A percentile compares a stretch with the other conserved stretches of the same genome.
phyloP scores from a whole-genome alignment of 2,888 invertebrate genomes.

The Rhamnusium bicolor region DNA sequence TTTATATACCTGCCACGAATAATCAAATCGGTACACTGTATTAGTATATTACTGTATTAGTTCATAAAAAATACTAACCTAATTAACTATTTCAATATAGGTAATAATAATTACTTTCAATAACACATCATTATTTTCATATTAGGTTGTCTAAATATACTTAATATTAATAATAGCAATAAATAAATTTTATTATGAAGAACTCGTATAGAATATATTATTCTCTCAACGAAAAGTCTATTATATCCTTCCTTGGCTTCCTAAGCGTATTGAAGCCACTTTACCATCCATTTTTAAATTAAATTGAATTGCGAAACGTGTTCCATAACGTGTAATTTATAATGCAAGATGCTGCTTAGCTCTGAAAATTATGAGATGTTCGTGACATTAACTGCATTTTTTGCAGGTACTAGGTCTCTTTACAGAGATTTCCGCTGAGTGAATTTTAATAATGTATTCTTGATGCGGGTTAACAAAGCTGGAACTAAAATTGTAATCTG shows the following conservation, averaged over 20 bases:
- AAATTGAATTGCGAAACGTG: slow-evolving; percentile 39
- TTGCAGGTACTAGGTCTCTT: slow-evolving; percentile 22
- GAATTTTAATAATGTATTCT: slow-evolving; percentile 16
- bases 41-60: no score
- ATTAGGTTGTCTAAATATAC: no score
- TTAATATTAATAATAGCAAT: no score
- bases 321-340: slow-evolving; percentile 39
- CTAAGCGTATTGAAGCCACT: slow-evolving; percentile 22
- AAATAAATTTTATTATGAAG: neutral
- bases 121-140: no score
- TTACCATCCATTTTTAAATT: slow-evolving; percentile 26
- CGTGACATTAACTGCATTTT: slow-evolving; percentile 49
- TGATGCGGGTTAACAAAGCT: neutral
- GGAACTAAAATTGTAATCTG: neutral
- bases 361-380: slow-evolving; percentile 45
- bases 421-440: slow-evolving; percentile 1
- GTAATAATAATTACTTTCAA: no score
- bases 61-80: no score
- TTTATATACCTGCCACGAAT: no score
- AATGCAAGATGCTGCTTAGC: slow-evolving; percentile 41
- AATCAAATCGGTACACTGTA: no score
- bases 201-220: neutral
- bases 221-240: neutral
- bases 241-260: neutral
- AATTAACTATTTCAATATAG: no score